Evolutionary conservation across 2,113 vertebrate species (phyloP).

Genomic region (Spea bombifrons): DNA sequence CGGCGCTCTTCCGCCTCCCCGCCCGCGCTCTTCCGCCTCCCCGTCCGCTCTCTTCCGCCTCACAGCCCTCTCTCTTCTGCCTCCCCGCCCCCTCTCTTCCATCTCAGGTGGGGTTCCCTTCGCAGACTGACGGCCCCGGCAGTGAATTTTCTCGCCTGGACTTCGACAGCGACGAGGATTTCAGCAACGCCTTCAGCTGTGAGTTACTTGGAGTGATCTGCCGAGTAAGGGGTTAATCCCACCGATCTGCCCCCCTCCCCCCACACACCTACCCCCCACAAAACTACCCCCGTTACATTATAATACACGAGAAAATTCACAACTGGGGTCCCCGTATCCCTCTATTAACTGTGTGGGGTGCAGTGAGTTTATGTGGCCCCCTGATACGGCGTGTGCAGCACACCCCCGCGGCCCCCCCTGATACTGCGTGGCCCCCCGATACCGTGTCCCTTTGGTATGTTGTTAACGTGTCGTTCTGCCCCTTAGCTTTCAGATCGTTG

Average conservation of each 20-base stretch:
- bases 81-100: neutral
- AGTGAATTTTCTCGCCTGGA: slow-evolving; percentile 91
- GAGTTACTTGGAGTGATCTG: slow-evolving; percentile 56
- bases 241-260: neutral
- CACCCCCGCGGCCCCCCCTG: too few relatives aligned
- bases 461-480: too few relatives aligned
- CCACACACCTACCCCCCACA: neutral
- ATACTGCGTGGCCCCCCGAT: too few relatives aligned
- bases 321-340: neutral
- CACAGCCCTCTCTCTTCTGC: too few relatives aligned
- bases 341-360: neutral
- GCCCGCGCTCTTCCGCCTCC: too few relatives aligned
- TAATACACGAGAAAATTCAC: neutral
- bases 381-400: too few relatives aligned
- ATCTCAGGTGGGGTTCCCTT: slow-evolving; percentile 86
- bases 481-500: slow-evolving; percentile 81
- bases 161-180: slow-evolving; percentile 95
- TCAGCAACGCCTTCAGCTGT: slow-evolving; percentile 89
- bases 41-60: too few relatives aligned
- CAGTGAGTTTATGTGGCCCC: too few relatives aligned
- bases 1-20: too few relatives aligned
- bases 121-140: slow-evolving; percentile 81
- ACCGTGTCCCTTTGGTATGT: too few relatives aligned
- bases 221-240: too few relatives aligned
- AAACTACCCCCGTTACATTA: neutral